Base-by-base conservation (phyloP, 2,797 vertebrate species). In the Leptoclinus maculatus region DNA sequence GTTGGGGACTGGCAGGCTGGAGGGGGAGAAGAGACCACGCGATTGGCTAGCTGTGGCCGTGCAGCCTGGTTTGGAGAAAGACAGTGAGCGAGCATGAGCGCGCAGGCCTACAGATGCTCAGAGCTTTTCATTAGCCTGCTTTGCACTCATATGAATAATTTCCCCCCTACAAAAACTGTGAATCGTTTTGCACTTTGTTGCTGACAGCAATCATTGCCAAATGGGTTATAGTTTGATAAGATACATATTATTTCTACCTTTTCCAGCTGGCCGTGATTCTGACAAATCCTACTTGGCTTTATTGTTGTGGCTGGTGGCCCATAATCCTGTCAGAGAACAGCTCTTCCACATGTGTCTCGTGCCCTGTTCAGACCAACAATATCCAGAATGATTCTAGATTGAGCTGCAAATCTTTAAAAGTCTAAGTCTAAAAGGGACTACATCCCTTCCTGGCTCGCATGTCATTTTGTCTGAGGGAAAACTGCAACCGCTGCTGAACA, bases 41-140 rank as follows among this genome's bases (percentile, higher is more conserved):
- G 5, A 77, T 71, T 71, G 80, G 51, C 65, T 81, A 75, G 79
- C 73, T 70, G 71, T 78, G 66, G 43, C 49, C 38, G 3, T 60
- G 66, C 39, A 65, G 60, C 66, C 67, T 57, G 68, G 75, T 54
- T 76, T 80, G 62, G 71, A 79, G 78, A 80, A 74, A 58, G 85
- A 76, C 64, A 71, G 76, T 29, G 74, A 78, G 77, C 3, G 64
- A 80, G 81, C 64, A 74, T 70, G 66, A 71, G 72, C 77, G 84
- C 13, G 59, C 79, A 87, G 78, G 78, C 82, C 74, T 82, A 82
- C 75, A 82, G 76, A 86, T 76, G 83, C 89, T 88, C 57, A 29
- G 21, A 67, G 86, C 73, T 80, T 83, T 85, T 87, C 39, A 77
- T 87, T 82, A 86, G 83, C 68, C 73, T 79, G 74, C 81, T 85